These are phyloP conservation scores for Prunella strophiata DNA, from an alignment of 2,797 vertebrate species.

Conservation along the genomic window DNA sequence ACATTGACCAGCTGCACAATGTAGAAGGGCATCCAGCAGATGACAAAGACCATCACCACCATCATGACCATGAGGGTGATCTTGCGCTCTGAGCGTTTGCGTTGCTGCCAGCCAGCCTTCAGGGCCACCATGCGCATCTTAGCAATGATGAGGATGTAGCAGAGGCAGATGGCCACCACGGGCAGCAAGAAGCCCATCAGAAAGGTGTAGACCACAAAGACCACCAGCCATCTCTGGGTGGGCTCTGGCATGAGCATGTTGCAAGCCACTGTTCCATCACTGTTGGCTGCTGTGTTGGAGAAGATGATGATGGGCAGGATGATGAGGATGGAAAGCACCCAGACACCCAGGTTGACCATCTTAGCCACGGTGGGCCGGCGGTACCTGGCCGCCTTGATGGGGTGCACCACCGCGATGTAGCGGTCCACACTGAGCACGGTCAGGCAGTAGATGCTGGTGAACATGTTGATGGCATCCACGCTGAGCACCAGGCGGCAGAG, in stretches of 20 bases:
- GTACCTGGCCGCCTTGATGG: slow-evolving; percentile 89
- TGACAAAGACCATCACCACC: slow-evolving; percentile 91
- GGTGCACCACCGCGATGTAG: slow-evolving; percentile 91
- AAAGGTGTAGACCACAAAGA: slow-evolving; percentile 89
- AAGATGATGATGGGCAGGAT: slow-evolving; percentile 91
- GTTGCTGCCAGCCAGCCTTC: slow-evolving; percentile 92
- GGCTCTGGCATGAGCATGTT: slow-evolving; percentile 93
- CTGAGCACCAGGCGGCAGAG: slow-evolving; percentile 90
- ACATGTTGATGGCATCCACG: slow-evolving; percentile 93
- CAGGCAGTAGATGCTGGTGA: slow-evolving; percentile 92
- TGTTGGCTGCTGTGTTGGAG: slow-evolving; percentile 86
- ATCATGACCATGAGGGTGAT: slow-evolving; percentile 93
- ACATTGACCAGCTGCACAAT: slow-evolving; percentile 89
- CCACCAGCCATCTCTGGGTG: slow-evolving; percentile 85
- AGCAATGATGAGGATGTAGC: slow-evolving; percentile 90
- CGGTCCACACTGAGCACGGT: slow-evolving; percentile 91
- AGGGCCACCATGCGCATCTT: slow-evolving; percentile 90
- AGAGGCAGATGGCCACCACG: slow-evolving; percentile 90
- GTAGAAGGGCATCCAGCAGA: slow-evolving; percentile 95
- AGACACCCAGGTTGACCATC: slow-evolving; percentile 88
- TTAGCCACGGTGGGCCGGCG: slow-evolving; percentile 89
- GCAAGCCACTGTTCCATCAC: slow-evolving; percentile 88
- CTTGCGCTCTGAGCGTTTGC: slow-evolving; percentile 88
- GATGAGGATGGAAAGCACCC: slow-evolving; percentile 88
- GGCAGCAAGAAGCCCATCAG: slow-evolving; percentile 91